Evolutionary conservation across 2,797 vertebrate genomes (phyloP), one percentile per base, ranked within the genome.

Genomic region (Lithobates sylvaticus): DNA sequence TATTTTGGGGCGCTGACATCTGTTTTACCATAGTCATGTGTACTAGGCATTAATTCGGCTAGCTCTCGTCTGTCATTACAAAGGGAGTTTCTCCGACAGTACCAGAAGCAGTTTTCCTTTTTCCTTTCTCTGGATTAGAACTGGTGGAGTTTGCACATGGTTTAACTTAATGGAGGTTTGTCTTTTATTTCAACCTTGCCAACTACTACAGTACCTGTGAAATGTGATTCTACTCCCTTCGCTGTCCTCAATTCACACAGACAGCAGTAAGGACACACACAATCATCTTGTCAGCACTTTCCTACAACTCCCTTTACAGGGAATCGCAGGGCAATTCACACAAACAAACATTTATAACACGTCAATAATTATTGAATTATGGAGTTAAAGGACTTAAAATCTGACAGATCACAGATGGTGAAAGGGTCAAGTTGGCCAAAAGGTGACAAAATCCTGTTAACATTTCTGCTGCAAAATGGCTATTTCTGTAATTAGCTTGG

Each of bases 401-500:
- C 4, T 27, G 36, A 78, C 44, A 86, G 39, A 81, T 74, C n/a
- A 27, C 76, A 65, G 44, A 32, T 74, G 29, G 50, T 39, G 81
- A 32, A 68, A 64, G 68, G 86, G 81, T 86, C 61, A 70, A 54
- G 36, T n/a, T n/a, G 39, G 65, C 75, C 80, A 36, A 65, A 73
- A 82, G 80, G 73, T 78, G 68, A 86, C 73, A 54, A 36, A 86
- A 86, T 86, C 85, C 85, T 86, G 74, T 86, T 86, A 86, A 64
- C 50, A 74, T 39, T 50, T 64, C 39, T 32, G 54, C 29, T 13
- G 71, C 70, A 67, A 50, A 76, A 77, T 76, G 72, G 76, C 89
- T 87, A 89, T 3, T 88, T 78, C 77, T 92, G 89, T 89, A 88
- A 83, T 89, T 88, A 47, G 83, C 77, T 26, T 3, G 3, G 72